These are phyloP conservation scores for Nematopogon swammerdamellus DNA, from an alignment of 2,888 invertebrate species.

Conservation along the genomic window DNA sequence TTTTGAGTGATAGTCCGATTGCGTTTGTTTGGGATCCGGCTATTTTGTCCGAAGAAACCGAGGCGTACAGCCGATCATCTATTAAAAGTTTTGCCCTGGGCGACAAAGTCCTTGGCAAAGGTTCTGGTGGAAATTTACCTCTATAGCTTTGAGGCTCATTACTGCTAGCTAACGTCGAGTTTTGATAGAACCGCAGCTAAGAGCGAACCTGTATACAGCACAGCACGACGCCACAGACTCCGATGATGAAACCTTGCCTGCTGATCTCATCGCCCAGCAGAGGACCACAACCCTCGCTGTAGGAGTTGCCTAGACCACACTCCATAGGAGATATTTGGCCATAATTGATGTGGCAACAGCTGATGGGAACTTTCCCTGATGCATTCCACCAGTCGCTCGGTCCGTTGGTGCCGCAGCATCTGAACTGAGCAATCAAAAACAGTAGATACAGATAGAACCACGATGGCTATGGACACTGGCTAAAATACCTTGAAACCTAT, in stretches of 20 bases:
- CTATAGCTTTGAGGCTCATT: too few relatives aligned
- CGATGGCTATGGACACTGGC: too few relatives aligned
- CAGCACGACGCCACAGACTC: constrained; percentile 23
- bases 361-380: constrained; percentile 42
- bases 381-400: constrained; percentile 50
- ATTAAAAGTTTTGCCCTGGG: too few relatives aligned
- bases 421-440: constrained; percentile 36
- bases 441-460: neutral
- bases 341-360: constrained; percentile 55
- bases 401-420: constrained; percentile 62
- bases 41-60: too few relatives aligned
- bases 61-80: too few relatives aligned
- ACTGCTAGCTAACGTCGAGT: too few relatives aligned
- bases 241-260: constrained; percentile 25
- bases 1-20: too few relatives aligned
- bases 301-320: constrained; percentile 33
- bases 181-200: too few relatives aligned
- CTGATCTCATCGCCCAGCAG: constrained; percentile 50
- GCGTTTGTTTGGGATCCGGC: too few relatives aligned
- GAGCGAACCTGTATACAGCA: constrained; percentile 29
- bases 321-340: constrained; percentile 40
- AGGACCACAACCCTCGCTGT: constrained; percentile 46
- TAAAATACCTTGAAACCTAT: too few relatives aligned
- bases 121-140: too few relatives aligned
- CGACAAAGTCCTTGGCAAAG: too few relatives aligned